phyloP scores from a whole-genome alignment of 2,888 invertebrate genomes.

The Sepioteuthis lessoniana region DNA sequence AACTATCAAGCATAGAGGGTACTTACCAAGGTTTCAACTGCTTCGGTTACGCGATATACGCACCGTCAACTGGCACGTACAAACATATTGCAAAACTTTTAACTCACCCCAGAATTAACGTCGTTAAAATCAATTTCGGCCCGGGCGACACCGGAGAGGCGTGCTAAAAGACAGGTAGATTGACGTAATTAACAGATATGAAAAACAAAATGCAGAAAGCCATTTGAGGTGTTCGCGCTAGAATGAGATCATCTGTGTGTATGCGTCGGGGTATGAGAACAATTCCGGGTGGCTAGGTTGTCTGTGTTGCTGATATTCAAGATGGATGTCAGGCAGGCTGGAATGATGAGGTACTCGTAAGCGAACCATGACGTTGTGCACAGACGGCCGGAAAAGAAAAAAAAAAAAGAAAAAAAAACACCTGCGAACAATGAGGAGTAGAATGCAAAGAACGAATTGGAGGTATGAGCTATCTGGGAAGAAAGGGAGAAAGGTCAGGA shows the following conservation, averaged over 20 bases:
- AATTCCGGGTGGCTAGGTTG: constrained; percentile 3
- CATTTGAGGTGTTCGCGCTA: background rate
- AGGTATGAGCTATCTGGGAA: background rate
- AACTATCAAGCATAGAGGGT: too few relatives aligned
- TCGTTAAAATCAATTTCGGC: too few relatives aligned
- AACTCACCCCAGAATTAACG: too few relatives aligned
- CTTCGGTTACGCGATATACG: too few relatives aligned
- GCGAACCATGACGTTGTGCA: background rate
- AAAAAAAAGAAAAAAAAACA: background rate
- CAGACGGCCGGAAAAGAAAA: background rate
- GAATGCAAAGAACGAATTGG: background rate
- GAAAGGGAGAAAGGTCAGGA: background rate
- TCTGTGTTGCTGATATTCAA: background rate
- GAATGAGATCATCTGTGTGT: background rate
- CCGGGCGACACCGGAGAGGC: too few relatives aligned
- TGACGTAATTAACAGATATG: background rate
- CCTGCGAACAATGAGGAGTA: background rate
- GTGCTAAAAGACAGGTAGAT: too few relatives aligned
- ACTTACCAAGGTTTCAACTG: too few relatives aligned
- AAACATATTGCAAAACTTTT: too few relatives aligned
- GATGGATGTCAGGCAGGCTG: background rate
- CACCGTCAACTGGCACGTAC: too few relatives aligned
- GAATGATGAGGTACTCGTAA: background rate
- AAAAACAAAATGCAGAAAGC: background rate
- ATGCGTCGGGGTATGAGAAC: background rate